Percentiles rank a stretch among this genome's conserved stretches.
These are phyloP conservation scores for Oreotragus oreotragus DNA, from an alignment of 2,113 vertebrate species.

Conservation along the genomic window DNA sequence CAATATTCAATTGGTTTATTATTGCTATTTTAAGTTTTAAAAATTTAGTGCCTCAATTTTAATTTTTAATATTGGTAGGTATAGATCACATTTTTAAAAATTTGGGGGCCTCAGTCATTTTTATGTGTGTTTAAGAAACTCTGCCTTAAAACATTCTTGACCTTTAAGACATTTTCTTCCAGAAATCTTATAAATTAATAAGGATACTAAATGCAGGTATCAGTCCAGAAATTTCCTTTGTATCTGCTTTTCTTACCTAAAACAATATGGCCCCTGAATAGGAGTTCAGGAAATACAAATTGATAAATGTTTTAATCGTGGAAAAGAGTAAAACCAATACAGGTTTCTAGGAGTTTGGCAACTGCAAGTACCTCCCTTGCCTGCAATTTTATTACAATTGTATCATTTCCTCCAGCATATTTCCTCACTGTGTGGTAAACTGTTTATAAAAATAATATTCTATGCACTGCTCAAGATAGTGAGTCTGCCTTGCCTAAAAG, in stretches of 20 bases:
- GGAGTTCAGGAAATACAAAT: background rate
- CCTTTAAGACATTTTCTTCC: background rate
- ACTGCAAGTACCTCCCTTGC: background rate
- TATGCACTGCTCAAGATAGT: background rate
- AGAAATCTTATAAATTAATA: background rate
- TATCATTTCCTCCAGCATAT: background rate
- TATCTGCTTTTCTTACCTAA: background rate
- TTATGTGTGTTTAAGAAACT: background rate
- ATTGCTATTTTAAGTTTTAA: background rate
- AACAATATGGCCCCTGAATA: background rate
- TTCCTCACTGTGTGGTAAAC: background rate
- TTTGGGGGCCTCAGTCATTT: background rate
- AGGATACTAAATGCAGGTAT: background rate
- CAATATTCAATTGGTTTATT: background rate
- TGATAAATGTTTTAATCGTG: background rate
- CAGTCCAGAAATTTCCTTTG: background rate
- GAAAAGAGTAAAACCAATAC: background rate
- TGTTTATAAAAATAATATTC: constrained; percentile 22
- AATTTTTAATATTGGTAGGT: background rate
- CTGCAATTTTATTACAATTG: background rate
- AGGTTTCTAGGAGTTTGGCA: background rate
- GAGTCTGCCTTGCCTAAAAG: background rate
- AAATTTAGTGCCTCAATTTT: background rate
- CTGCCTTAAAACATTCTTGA: background rate
- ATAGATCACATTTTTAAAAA: background rate